Percentiles rank a stretch among this genome's conserved stretches.
Conservation (phyloP, 1,140 invertebrate species). For the Lutraria rhynchaena region DNA sequence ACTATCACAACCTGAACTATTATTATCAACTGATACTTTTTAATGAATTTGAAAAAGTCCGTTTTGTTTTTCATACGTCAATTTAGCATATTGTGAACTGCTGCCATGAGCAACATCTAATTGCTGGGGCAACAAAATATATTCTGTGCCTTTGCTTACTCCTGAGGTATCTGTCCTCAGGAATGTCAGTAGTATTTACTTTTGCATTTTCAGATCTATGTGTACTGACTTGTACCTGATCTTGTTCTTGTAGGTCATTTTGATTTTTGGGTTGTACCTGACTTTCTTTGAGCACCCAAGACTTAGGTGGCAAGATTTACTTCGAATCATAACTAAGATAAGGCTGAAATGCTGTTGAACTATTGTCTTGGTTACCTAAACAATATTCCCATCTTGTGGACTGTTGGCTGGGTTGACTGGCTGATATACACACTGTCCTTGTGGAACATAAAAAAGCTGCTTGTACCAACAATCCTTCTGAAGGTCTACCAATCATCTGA, state of each 20-base stretch:
- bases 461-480: constrained; percentile 29
- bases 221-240: neutral
- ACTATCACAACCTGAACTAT: constrained; percentile 7
- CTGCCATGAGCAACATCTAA: neutral
- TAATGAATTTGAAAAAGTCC: constrained; percentile 39
- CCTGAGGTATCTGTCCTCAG: constrained; percentile 43
- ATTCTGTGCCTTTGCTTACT: constrained; percentile 41
- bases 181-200: too few relatives aligned
- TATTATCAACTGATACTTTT: neutral
- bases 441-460: constrained; percentile 18
- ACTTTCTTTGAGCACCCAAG: neutral
- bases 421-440: constrained; percentile 10
- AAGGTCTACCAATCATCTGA: neutral
- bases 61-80: constrained; percentile 35
- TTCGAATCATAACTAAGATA: constrained; percentile 49
- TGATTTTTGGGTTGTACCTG: neutral
- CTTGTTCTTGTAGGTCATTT: neutral
- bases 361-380: too few relatives aligned
- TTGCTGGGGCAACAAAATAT: constrained; percentile 2
- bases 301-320: constrained; percentile 22
- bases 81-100: neutral
- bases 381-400: neutral
- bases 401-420: neutral
- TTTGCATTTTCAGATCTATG: too few relatives aligned
- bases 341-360: constrained; percentile 44